Evolutionary conservation across 2,888 invertebrate species (phyloP), one percentile per base, ranked within the genome.

Genomic region (Crioceris asparagi): DNA sequence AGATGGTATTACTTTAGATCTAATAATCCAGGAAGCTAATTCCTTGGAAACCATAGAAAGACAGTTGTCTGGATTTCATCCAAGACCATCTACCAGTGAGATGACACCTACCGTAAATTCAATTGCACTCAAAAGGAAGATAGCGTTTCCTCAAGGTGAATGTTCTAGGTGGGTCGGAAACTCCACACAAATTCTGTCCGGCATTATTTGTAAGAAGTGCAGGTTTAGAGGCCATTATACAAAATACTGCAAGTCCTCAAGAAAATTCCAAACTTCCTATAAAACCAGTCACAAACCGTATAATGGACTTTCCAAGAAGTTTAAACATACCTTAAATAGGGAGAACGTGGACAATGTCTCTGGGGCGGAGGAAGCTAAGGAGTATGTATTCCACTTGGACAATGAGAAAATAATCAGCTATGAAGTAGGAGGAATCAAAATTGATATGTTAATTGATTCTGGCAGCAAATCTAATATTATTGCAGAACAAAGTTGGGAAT

Each of bases 361-460:
- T 12, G n/a, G 12, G 11, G 26, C 7, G 12, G 33, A 33, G 11
- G 33, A 21, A 16, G 23, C n/a, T 5, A 12, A 11, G 3, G 32
- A 32, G 1, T 25, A 34, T 11, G 34, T 34, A 16, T 34, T 26
- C 7, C 16, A 34, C 10, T n/a, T 34, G 2, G 26, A 34, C 16
- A 4, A 34, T 5, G 16, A 26, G 2, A 14, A 10, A 10, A 25
- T 12, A 11, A 25, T 25, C n/a, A 12, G 12, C n/a, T 23, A 21
- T 32, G 5, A 1, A 6, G 7, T 52, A 5, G 50, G 50, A 4
- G 49, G 45, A 4, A 39, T 51, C 3, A 5, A 6, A 4, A 17
- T 52, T 12, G 29, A n/a, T n/a, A n/a, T n/a, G n/a, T n/a, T n/a
- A n/a, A n/a, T n/a, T 10, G 51, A 52, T 34, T 52, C 52, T 1